phyloP scores from a whole-genome alignment of 2,797 vertebrate species.

The Silurus aristotelis region DNA sequence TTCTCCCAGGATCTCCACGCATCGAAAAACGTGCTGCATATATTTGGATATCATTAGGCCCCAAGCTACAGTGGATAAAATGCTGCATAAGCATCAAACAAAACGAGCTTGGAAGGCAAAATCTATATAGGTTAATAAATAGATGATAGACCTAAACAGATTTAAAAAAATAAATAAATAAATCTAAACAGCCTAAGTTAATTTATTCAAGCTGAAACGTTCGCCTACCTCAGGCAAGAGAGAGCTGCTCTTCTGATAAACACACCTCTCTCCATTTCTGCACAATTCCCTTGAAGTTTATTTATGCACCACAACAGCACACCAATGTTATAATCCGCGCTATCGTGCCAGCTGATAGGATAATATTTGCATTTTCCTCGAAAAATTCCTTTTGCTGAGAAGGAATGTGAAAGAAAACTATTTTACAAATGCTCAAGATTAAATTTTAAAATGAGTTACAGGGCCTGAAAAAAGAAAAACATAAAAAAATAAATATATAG shows the following conservation, averaged over 20 bases:
- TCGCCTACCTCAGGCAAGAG: conserved; percentile 23
- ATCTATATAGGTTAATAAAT: conserved; percentile 35
- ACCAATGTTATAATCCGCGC: conserved; percentile 18
- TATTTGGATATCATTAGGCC: conserved; percentile 71
- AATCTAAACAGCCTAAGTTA: conserved; percentile 16
- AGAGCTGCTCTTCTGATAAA: conserved; percentile 23
- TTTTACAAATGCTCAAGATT: background rate
- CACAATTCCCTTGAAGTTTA: conserved; percentile 33
- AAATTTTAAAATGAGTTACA: background rate
- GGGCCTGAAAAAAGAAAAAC: background rate
- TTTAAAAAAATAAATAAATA: background rate
- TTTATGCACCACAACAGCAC: conserved; percentile 20
- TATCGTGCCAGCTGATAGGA: background rate
- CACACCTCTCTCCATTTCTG: background rate
- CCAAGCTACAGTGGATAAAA: conserved; percentile 58
- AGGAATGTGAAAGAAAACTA: background rate
- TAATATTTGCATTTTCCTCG: conserved; percentile 11
- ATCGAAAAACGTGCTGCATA: conserved; percentile 66
- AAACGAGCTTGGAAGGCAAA: conserved; percentile 29
- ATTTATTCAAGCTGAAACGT: conserved; percentile 13
- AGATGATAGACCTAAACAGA: conserved; percentile 16
- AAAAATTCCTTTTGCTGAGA: background rate
- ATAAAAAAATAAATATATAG: background rate
- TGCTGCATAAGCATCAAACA: conserved; percentile 34
- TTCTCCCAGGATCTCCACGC: conserved; percentile 66